Evolutionary conservation across 2,797 vertebrate genomes (phyloP).

Genomic region (Artibeus jamaicensis): DNA sequence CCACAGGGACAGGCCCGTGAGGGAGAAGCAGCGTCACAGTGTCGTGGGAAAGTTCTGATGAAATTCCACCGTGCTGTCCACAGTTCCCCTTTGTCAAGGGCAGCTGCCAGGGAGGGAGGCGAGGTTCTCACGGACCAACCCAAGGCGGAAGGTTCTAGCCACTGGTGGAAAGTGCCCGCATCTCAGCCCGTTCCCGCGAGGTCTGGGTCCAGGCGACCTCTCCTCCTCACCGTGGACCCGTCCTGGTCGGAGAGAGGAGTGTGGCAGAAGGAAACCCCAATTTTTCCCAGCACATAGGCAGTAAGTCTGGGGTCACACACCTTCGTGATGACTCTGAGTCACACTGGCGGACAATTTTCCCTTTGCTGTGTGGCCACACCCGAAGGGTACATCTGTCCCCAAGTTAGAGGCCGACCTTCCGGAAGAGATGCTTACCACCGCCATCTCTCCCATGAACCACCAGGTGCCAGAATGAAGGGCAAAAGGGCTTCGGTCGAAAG

Average conservation of each 20-base stretch:
- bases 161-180: constrained; percentile 88
- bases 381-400: constrained; percentile 85
- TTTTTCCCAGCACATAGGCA: constrained; percentile 92
- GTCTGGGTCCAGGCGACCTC: constrained; percentile 92
- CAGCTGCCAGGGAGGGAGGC: constrained; percentile 87
- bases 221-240: constrained; percentile 88
- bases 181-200: constrained; percentile 85
- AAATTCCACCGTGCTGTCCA: constrained; percentile 44
- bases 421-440: constrained; percentile 91
- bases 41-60: constrained; percentile 4
- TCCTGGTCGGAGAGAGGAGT: constrained; percentile 90
- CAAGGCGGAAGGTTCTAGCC: constrained; percentile 91
- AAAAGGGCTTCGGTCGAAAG: constrained; percentile 86
- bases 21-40: not conserved
- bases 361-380: constrained; percentile 90
- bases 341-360: constrained; percentile 85
- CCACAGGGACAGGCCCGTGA: not conserved
- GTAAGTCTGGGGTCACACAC: constrained; percentile 90
- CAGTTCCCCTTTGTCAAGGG: constrained; percentile 79
- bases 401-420: constrained; percentile 84
- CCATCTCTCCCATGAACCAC: constrained; percentile 89
- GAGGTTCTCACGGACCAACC: constrained; percentile 87
- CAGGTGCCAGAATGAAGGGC: constrained; percentile 91
- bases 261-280: constrained; percentile 91
- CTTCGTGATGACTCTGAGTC: constrained; percentile 92